These are phyloP conservation scores for Brevipalpus yothersi DNA, from an alignment of 1,140 invertebrate species.

Conservation along the genomic window DNA sequence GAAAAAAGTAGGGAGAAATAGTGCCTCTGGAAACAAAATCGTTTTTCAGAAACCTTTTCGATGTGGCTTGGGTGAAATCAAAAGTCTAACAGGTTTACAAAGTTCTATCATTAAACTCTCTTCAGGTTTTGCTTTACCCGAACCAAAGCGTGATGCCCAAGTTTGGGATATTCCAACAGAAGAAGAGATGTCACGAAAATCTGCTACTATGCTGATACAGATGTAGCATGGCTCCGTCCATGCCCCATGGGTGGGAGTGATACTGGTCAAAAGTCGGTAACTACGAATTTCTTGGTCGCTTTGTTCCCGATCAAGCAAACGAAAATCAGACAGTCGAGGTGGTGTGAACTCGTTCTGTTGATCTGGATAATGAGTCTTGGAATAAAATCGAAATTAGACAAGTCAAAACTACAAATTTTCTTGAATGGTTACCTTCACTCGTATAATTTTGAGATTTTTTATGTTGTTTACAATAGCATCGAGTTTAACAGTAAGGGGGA, in stretches of 20 bases:
- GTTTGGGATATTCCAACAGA: slow-evolving; percentile 18
- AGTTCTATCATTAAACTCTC: slow-evolving; percentile 46
- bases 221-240: slow-evolving; percentile 54
- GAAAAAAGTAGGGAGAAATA: too few relatives aligned
- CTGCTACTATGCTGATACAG: slow-evolving; percentile 54
- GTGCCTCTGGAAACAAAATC: too few relatives aligned
- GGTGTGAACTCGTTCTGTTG: slow-evolving; percentile 55
- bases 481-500: slow-evolving; percentile 56
- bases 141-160: slow-evolving; percentile 20
- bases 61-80: slow-evolving; percentile 59
- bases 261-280: slow-evolving; percentile 52
- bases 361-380: slow-evolving; percentile 53
- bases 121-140: slow-evolving; percentile 15
- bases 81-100: slow-evolving; percentile 67
- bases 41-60: slow-evolving; percentile 27
- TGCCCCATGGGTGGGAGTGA: slow-evolving; percentile 56
- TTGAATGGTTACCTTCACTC: slow-evolving; percentile 36
- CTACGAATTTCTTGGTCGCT: slow-evolving; percentile 17
- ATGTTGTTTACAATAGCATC: slow-evolving; percentile 63
- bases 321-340: slow-evolving; percentile 33
- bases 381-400: background rate
- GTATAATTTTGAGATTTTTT: slow-evolving; percentile 37
- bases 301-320: slow-evolving; percentile 13
- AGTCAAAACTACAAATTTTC: background rate
- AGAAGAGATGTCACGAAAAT: slow-evolving; percentile 36